Conservation (phyloP, 2,113 vertebrate genomes). For the Thinocorus orbignyianus region DNA sequence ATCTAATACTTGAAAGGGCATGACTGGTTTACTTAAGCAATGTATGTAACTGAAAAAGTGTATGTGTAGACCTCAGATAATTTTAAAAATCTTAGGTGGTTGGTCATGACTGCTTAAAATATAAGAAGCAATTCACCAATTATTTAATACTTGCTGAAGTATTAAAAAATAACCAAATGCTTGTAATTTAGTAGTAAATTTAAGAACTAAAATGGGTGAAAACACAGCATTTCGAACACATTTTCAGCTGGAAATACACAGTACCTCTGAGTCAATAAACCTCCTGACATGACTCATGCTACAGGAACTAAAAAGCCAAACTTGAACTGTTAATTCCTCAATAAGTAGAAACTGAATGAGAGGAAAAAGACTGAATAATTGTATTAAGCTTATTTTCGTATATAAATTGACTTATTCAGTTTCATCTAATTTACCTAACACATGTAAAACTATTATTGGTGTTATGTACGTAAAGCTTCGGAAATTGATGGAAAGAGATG, state of each 20-base stretch:
- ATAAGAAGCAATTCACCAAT: background rate
- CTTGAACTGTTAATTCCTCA: background rate
- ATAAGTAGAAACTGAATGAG: background rate
- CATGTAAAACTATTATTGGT: background rate
- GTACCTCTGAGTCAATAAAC: background rate
- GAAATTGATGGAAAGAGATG: background rate
- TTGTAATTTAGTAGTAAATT: background rate
- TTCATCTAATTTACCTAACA: background rate
- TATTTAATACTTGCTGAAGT: background rate
- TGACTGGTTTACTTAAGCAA: background rate
- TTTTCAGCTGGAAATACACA: background rate
- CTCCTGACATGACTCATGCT: rapidly evolving
- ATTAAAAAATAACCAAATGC: background rate
- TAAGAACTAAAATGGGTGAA: background rate
- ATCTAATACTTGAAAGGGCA: background rate
- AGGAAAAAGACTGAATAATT: background rate
- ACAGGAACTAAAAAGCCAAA: background rate
- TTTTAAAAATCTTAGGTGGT: background rate
- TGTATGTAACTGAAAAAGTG: background rate
- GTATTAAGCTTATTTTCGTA: background rate
- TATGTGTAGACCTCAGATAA: background rate
- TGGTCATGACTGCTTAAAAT: background rate
- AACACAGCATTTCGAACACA: rapidly evolving
- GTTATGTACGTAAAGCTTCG: background rate
- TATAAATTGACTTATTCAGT: background rate